Evolutionary conservation across 2,797 vertebrate species (phyloP), one percentile per base, ranked within the genome.

Genomic region (Sebastes hubbsi): DNA sequence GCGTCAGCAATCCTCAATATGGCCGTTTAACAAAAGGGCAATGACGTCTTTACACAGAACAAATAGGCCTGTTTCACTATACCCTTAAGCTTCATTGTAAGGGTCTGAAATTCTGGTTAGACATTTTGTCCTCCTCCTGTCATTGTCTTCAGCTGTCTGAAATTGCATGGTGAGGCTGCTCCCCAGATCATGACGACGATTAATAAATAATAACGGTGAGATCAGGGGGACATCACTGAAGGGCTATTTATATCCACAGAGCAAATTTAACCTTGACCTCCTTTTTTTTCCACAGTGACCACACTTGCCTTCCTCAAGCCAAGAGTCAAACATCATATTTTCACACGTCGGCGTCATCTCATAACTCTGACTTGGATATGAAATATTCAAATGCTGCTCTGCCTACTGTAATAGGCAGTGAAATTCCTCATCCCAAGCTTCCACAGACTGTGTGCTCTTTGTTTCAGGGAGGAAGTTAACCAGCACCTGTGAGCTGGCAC

Each of bases 241-340:
- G 52, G 60, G 61, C 88, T 91, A 91, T 93, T 92, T 91, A 87
- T 91, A 92, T 73, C 83, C 73, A n/a, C 75, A 29, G 72, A 83
- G 77, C 81, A 90, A 88, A 92, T 89, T 91, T 91, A 93, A 94
- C 93, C 92, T 92, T 94, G 91, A 92, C 91, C 90, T 91, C 78
- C 70, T 91, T 88, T 81, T 73, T 82, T 49, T 49, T 49, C 46
- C 78, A 75, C 86, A 78, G 59, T 81, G 71, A 86, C 87, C 84
- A 68, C 84, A 32, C 75, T 83, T 30, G 65, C 70, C 72, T 71
- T 79, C 30, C 61, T 77, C 60, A 30, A 77, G 83, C 80, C 81
- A 78, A 79, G 67, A 90, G 82, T 89, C 87, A 90, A 83, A 83
- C 84, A 80, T 90, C 82, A 75, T 74, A 86, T 83, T 91, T 88